phyloP scores from a whole-genome alignment of 2,888 invertebrate genomes.

The Cremastobaeus sp. region DNA sequence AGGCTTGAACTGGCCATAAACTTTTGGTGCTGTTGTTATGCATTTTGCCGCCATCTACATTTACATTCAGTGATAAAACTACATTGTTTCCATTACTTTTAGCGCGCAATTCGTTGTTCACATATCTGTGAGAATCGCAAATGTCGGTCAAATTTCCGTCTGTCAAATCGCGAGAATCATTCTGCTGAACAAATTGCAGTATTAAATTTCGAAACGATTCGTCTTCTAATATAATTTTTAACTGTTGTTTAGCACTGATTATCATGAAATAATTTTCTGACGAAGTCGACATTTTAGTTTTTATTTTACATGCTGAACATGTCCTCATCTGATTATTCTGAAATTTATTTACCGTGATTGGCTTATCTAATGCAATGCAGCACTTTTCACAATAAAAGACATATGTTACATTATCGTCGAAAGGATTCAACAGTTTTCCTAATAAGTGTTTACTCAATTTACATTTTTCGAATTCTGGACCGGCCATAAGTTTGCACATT shows the following conservation, averaged over 20 bases:
- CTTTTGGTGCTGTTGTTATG: conserved; percentile 8
- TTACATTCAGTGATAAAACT: conserved; percentile 20
- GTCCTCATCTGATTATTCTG: conserved; percentile 6
- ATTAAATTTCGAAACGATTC: conserved; percentile 4
- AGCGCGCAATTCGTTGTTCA: conserved; percentile 3
- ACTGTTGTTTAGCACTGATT: conserved; percentile 9
- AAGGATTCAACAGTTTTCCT: conserved; percentile 12
- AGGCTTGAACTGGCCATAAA: conserved; percentile 20
- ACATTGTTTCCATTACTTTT: conserved; percentile 8
- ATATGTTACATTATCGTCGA: conserved; percentile 3
- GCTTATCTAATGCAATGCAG: conserved; percentile 5
- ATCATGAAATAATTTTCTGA: conserved; percentile 25
- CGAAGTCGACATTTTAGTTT: conserved; percentile 5
- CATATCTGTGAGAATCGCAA: conserved; percentile 9
- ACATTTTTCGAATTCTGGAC: conserved; percentile 12
- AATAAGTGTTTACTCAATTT: conserved; percentile 11
- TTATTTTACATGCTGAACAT: conserved; percentile 14
- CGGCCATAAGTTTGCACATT: conserved; percentile 15
- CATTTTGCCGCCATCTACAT: conserved; percentile 29
- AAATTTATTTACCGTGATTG: conserved; percentile 3
- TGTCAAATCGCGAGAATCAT: neutral
- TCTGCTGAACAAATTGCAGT: conserved; percentile 3
- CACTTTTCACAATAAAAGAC: conserved; percentile 23
- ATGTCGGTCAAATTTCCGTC: conserved; percentile 3
- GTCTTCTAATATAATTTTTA: conserved; percentile 7